Conservation (phyloP, 1,140 invertebrate species). For the Limonius californicus region DNA sequence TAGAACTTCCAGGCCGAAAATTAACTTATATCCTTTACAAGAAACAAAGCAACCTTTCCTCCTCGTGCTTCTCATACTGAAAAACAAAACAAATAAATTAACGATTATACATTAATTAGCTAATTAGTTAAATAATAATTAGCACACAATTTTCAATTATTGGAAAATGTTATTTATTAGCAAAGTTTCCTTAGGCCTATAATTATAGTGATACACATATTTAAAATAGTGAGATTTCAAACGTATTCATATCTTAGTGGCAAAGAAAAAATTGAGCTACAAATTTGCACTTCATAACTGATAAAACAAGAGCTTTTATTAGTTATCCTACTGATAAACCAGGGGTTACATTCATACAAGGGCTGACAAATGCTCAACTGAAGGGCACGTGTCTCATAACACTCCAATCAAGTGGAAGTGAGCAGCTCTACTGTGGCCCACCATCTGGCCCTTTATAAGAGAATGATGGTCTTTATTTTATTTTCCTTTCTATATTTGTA, state of each 20-base stretch:
- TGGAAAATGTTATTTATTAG: too few relatives aligned
- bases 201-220: too few relatives aligned
- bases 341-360: slow-evolving; percentile 1
- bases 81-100: background rate
- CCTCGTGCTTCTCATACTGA: background rate
- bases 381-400: slow-evolving; percentile 8
- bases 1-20: slow-evolving; percentile 27
- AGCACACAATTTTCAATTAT: too few relatives aligned
- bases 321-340: background rate
- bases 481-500: too few relatives aligned
- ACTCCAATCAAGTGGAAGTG: slow-evolving; percentile 14
- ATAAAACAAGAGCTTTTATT: background rate
- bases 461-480: too few relatives aligned
- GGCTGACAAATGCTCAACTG: slow-evolving; percentile 17
- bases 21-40: slow-evolving; percentile 6
- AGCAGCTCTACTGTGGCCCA: background rate
- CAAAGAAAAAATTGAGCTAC: too few relatives aligned
- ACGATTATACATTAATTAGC: background rate
- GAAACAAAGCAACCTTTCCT: slow-evolving; percentile 6
- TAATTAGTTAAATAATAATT: background rate
- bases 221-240: too few relatives aligned
- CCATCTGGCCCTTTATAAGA: slow-evolving; percentile 6
- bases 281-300: too few relatives aligned
- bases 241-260: too few relatives aligned
- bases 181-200: too few relatives aligned